Evolutionary conservation across 2,888 invertebrate species (phyloP).

Genomic region (Strigamia maritima): DNA sequence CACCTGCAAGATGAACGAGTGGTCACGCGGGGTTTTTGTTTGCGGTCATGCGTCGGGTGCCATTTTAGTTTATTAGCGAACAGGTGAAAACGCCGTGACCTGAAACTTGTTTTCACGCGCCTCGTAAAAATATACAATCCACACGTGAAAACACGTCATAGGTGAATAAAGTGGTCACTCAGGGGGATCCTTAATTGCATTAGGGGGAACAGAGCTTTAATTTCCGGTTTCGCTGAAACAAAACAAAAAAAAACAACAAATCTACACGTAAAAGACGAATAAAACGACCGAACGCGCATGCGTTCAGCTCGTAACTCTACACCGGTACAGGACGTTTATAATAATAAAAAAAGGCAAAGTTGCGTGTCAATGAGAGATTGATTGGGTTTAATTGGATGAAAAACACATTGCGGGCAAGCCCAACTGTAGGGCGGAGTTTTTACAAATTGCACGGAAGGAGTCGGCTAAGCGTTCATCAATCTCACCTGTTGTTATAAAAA

Average conservation of each 20-base stretch:
- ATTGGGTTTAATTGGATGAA: not conserved
- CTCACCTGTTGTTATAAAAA: not conserved
- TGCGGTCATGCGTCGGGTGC: not conserved
- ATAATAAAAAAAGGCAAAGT: not conserved
- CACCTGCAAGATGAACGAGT: not conserved
- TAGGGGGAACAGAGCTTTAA: not conserved
- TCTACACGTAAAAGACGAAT: not conserved
- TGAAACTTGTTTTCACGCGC: not conserved
- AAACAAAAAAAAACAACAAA: too few species aligned
- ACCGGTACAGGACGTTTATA: not conserved
- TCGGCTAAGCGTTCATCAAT: not conserved
- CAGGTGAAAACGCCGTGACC: not conserved
- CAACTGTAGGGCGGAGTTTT: not conserved
- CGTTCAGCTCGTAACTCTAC: not conserved
- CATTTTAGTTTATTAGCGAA: not conserved
- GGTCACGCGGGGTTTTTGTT: not conserved
- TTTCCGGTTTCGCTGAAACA: not conserved
- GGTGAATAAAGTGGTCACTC: constrained; percentile 9
- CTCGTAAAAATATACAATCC: not conserved
- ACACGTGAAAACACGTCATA: not conserved
- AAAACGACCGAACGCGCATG: not conserved
- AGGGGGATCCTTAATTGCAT: not conserved
- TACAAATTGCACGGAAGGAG: not conserved
- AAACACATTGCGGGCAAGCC: not conserved
- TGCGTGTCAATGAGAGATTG: not conserved